Conservation (phyloP, 2,888 invertebrate genomes). For the Rhaphigaster nebulosa region DNA sequence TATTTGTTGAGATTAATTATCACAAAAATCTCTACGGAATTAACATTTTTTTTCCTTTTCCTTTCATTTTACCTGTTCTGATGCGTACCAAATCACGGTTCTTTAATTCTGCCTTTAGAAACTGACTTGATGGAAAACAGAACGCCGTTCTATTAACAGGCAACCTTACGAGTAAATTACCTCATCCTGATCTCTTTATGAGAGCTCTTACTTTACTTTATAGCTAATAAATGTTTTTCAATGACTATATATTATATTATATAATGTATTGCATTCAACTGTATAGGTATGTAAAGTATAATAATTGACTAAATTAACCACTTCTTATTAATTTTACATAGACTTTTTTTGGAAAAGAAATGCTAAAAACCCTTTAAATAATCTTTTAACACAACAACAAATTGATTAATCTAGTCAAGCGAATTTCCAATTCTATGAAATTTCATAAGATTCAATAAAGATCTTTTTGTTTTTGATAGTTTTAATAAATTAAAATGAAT, state of each 20-base stretch:
- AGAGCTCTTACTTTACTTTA: neutral
- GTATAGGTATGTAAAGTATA: too few species aligned
- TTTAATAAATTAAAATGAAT: too few species aligned
- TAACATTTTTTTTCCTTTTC: neutral
- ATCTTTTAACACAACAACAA: too few species aligned
- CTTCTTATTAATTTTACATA: neutral
- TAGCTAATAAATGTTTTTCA: neutral
- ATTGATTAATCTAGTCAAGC: too few species aligned
- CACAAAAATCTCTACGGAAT: too few species aligned
- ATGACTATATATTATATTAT: neutral
- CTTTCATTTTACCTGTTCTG: neutral
- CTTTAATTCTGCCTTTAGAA: neutral
- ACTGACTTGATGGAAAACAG: neutral
- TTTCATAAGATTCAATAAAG: too few species aligned
- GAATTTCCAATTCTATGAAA: too few species aligned
- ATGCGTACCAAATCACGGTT: neutral
- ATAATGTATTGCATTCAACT: neutral
- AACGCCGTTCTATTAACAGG: neutral
- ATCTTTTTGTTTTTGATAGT: too few species aligned
- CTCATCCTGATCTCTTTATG: neutral
- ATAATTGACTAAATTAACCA: neutral
- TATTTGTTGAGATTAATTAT: too few species aligned
- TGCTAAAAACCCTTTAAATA: too few species aligned
- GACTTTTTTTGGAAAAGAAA: too few species aligned
- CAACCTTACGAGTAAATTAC: neutral